phyloP scores from a whole-genome alignment of 2,797 vertebrate species.

The Momotus momota region DNA sequence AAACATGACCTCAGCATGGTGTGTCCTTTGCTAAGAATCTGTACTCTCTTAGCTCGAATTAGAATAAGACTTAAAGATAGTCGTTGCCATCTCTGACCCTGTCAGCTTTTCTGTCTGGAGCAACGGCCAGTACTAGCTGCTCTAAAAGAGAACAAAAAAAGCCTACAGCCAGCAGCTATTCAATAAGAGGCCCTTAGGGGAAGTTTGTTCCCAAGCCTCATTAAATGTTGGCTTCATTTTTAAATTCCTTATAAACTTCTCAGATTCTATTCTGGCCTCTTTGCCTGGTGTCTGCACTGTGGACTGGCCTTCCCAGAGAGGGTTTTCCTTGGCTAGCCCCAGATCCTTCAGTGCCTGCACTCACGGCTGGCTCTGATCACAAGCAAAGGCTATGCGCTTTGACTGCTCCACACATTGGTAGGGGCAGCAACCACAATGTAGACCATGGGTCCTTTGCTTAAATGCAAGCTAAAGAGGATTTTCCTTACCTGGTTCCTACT shows the following conservation, averaged over 20 bases:
- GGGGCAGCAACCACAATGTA: background rate
- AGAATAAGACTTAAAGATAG: background rate
- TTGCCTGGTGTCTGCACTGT: background rate
- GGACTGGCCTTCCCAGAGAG: background rate
- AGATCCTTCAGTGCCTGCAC: background rate
- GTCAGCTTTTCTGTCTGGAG: constrained; percentile 6
- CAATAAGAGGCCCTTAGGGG: background rate
- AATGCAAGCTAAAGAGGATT: background rate
- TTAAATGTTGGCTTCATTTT: constrained; percentile 54
- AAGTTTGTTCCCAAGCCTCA: constrained; percentile 50
- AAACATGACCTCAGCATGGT: background rate
- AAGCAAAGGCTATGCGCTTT: background rate
- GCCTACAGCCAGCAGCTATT: constrained; percentile 31
- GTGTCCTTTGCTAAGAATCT: background rate
- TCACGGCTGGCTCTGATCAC: background rate
- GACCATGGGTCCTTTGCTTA: background rate
- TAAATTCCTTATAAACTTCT: constrained; percentile 59
- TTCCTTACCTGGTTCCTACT: background rate
- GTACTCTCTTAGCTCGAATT: background rate
- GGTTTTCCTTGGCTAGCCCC: constrained; percentile 14
- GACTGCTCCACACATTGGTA: background rate
- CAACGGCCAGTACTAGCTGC: background rate
- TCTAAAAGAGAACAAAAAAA: background rate
- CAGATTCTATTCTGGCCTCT: constrained; percentile 29
- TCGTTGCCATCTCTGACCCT: background rate